Evolutionary conservation across 2,797 vertebrate species (phyloP).

Genomic region (Tenualosa thibaudeaui): DNA sequence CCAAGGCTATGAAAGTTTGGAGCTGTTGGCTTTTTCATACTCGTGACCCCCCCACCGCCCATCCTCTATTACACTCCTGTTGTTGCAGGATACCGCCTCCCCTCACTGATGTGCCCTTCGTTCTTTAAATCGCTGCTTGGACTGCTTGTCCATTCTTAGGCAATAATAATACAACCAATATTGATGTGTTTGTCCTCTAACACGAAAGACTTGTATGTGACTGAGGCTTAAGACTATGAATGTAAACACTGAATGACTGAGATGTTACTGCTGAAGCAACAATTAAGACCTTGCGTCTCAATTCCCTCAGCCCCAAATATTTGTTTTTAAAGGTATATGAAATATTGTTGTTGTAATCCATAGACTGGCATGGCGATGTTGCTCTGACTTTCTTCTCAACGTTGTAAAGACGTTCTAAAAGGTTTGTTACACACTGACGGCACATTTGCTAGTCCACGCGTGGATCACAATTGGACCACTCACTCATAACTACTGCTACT

Average conservation of each 20-base stretch:
- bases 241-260: neutral
- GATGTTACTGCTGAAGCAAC: neutral
- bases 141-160: slow-evolving; percentile 41
- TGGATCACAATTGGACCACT: neutral
- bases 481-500: slow-evolving; percentile 52
- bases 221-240: neutral
- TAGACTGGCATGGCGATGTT: neutral
- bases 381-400: neutral
- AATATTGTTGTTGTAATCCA: neutral
- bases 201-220: neutral
- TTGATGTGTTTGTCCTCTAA: neutral
- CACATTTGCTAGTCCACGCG: slow-evolving; percentile 38
- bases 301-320: neutral
- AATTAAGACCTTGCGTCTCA: neutral
- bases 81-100: slow-evolving; percentile 21
- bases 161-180: slow-evolving; percentile 36
- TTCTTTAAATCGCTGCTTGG: slow-evolving; percentile 38
- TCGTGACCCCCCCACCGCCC: neutral
- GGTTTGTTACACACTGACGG: neutral
- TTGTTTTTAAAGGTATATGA: neutral
- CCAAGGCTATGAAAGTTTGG: neutral
- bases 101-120: slow-evolving; percentile 15
- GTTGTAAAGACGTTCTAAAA: neutral
- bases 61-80: neutral
- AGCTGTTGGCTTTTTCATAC: neutral